phyloP scores from a whole-genome alignment of 1,140 invertebrate genomes.

The Drosophila takahashii region DNA sequence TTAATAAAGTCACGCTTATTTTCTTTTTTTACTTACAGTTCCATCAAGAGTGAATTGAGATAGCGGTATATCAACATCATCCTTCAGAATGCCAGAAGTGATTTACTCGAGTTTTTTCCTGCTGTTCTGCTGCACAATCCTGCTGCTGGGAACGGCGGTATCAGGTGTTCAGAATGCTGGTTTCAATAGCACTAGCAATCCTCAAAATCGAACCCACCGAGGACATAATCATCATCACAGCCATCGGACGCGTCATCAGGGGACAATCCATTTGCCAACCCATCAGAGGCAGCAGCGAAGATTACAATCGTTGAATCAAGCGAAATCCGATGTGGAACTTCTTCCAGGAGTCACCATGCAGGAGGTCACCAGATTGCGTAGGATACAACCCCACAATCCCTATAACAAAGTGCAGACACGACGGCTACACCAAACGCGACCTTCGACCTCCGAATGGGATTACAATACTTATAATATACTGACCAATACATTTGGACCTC shows the following conservation, averaged over 20 bases:
- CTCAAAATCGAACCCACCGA: slow-evolving; percentile 42
- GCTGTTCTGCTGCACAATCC: slow-evolving; percentile 51
- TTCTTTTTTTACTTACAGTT: slow-evolving; percentile 43
- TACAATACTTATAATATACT: slow-evolving; percentile 75
- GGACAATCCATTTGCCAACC: background rate
- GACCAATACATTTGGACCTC: slow-evolving; percentile 69
- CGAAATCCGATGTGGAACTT: slow-evolving; percentile 64
- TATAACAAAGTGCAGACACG: slow-evolving; percentile 58
- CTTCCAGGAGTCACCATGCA: slow-evolving; percentile 62
- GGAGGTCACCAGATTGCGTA: slow-evolving; percentile 61
- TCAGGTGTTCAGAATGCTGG: slow-evolving; percentile 53
- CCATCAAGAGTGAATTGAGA: slow-evolving; percentile 26
- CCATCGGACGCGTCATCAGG: slow-evolving; percentile 49
- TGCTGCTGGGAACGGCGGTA: slow-evolving; percentile 43
- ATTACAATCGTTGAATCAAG: slow-evolving; percentile 15
- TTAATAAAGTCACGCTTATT: slow-evolving; percentile 63
- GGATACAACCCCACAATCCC: slow-evolving; percentile 61
- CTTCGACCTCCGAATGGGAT: slow-evolving; percentile 61
- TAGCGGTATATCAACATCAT: slow-evolving; percentile 9
- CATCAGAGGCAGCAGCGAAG: slow-evolving; percentile 26
- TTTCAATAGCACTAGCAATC: slow-evolving; percentile 11
- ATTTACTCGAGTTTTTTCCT: slow-evolving; percentile 22
- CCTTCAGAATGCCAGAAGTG: slow-evolving; percentile 12
- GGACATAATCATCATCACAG: slow-evolving; percentile 37
- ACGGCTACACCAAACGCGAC: slow-evolving; percentile 50